Evolutionary conservation across 2,113 vertebrate genomes (phyloP).

Genomic region (Chionomys nivalis): DNA sequence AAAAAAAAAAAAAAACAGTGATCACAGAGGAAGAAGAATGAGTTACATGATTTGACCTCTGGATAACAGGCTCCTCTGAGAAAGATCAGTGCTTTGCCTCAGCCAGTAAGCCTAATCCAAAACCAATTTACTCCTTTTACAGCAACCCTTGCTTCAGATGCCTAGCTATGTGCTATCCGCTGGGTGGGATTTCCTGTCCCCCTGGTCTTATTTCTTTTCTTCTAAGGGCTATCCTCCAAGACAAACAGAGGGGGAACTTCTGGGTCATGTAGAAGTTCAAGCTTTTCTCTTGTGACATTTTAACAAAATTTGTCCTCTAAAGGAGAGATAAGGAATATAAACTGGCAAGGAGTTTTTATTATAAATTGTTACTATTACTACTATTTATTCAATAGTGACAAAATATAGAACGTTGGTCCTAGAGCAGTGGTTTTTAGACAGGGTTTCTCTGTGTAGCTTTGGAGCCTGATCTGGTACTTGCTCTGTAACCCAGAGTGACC

Average conservation of each 20-base stretch:
- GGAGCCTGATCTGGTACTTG: too few relatives aligned
- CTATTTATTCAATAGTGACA: constrained; percentile 1
- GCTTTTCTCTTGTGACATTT: neutral
- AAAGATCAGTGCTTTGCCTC: neutral
- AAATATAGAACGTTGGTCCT: neutral
- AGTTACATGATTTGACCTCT: constrained; percentile 25
- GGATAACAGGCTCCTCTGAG: constrained; percentile 32
- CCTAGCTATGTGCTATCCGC: neutral
- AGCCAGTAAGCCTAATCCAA: neutral
- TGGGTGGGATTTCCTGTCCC: neutral
- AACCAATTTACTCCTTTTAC: neutral
- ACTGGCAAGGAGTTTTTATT: neutral
- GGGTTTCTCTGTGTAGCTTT: too few relatives aligned
- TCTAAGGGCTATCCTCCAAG: neutral
- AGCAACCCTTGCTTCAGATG: neutral
- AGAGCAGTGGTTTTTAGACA: too few relatives aligned
- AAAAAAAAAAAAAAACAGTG: neutral
- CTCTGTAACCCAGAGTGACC: too few relatives aligned
- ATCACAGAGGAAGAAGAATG: neutral
- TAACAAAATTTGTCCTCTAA: neutral
- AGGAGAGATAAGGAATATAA: neutral
- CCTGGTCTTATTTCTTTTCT: neutral
- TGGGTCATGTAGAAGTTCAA: neutral
- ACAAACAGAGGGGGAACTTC: neutral
- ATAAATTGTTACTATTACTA: neutral